Evolutionary conservation across 2,797 vertebrate species (phyloP).

Genomic region (Paratrypauchen microcephalus): DNA sequence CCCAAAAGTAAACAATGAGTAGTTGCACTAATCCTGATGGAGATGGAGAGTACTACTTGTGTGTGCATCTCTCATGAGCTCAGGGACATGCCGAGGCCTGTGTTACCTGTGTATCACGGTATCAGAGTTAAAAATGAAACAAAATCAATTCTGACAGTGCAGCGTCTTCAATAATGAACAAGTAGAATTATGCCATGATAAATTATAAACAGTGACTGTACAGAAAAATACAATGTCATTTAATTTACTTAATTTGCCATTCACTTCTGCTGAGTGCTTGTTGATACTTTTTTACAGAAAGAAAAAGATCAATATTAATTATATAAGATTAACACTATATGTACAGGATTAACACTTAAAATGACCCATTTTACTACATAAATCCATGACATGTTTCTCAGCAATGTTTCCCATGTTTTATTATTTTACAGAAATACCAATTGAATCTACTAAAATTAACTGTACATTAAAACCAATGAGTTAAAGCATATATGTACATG

Average conservation of each 20-base stretch:
- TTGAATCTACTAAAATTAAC: too few relatives aligned
- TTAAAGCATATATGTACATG: too few relatives aligned
- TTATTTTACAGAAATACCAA: too few relatives aligned
- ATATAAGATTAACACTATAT: background rate
- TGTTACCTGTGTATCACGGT: constrained; percentile 30
- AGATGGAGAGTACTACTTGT: constrained; percentile 7
- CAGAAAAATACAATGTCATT: background rate
- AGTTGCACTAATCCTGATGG: background rate
- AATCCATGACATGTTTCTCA: background rate
- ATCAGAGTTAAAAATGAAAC: constrained; percentile 23
- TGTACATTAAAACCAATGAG: too few relatives aligned
- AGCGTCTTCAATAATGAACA: constrained; percentile 9
- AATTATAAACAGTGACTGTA: background rate
- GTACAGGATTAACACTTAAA: background rate
- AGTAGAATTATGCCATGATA: background rate
- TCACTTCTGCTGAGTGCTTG: background rate
- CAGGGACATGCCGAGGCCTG: constrained; percentile 44
- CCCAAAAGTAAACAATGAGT: background rate
- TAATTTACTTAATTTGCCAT: background rate
- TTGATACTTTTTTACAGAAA: background rate
- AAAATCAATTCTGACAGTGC: constrained; percentile 16
- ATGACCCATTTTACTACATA: background rate
- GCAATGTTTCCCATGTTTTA: background rate
- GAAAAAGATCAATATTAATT: background rate
- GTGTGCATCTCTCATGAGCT: constrained; percentile 22